Base-by-base conservation (phyloP, 2,797 vertebrate genomes). In the Trichosurus vulpecula region DNA sequence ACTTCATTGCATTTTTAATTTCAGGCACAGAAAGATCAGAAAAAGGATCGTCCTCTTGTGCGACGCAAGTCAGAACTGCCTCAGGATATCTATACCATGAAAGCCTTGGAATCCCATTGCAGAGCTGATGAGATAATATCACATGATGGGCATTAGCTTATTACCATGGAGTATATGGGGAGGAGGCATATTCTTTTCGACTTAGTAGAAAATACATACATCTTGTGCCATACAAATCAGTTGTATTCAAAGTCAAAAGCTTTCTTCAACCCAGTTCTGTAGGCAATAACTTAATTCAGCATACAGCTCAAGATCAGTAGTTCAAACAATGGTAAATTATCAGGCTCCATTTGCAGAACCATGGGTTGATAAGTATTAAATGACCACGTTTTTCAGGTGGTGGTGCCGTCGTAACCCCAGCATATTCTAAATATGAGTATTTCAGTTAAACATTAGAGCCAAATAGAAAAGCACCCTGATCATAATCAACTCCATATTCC, bases 21-120 rank as follows among this genome's bases (percentile, higher is more conserved):
- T 94, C 98, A 99, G 99, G 98, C 99, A 97, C 99, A 99, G 98
- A 99, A 99, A 97, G 99, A 99, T 94, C 99, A 98, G 98, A 99
- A 99, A 98, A 99, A 99, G 98, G 99, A 99, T 98, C 99, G 99
- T 98, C 98, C 99, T 87, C 99, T 99, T 97, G 98, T 99, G 98
- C 99, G 99, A 98, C 99, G 99, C 98, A 99, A 99, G 98, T 99
- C 99, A 94, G 99, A 99, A 99, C 99, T 99, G 99, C 99, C 99
- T 99, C 99, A 99, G 99, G 99, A 99, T 99, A 99, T 99, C 98
- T 99, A 99, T 99, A 99, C 99, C 99, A 99, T 99, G 99, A 99
- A 99, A 99, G 99, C 99, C 99, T 99, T 99, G 99, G 99, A 99
- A 99, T 99, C 99, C 98, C 99, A 99, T 98, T 99, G 99, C 99